Conservation (phyloP, 2,888 invertebrate species). For the Synergus umbraculus region DNA sequence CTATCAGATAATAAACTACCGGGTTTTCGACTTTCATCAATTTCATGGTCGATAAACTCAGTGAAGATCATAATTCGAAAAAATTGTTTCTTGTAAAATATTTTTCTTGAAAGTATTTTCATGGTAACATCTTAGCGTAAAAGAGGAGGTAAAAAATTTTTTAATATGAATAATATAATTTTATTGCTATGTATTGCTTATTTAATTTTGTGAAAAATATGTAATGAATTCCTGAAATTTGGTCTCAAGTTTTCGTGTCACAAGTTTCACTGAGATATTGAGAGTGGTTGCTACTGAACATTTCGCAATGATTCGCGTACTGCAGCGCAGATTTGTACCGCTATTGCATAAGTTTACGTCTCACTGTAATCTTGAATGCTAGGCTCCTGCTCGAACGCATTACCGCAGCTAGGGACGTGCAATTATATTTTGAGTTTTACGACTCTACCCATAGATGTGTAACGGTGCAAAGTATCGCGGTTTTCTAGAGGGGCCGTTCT, state of each 20-base stretch:
- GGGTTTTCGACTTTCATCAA: background rate
- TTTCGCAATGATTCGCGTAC: constrained; percentile 48
- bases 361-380: constrained; percentile 59
- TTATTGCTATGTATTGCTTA: background rate
- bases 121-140: background rate
- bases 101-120: background rate
- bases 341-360: constrained; percentile 63
- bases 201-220: background rate
- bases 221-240: background rate
- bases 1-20: too few relatives aligned
- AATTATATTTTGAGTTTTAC: constrained; percentile 63
- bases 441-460: constrained; percentile 39
- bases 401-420: constrained; percentile 49
- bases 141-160: background rate
- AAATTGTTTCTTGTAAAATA: background rate
- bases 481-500: constrained; percentile 18
- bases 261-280: constrained; percentile 61
- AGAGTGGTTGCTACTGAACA: constrained; percentile 60
- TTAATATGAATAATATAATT: background rate
- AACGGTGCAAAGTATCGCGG: constrained; percentile 40
- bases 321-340: constrained; percentile 2
- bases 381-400: constrained; percentile 46
- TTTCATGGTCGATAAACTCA: background rate
- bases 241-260: constrained; percentile 60
- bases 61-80: background rate